Base-by-base conservation (phyloP, 1,140 invertebrate genomes). In the Ostrea edulis region DNA sequence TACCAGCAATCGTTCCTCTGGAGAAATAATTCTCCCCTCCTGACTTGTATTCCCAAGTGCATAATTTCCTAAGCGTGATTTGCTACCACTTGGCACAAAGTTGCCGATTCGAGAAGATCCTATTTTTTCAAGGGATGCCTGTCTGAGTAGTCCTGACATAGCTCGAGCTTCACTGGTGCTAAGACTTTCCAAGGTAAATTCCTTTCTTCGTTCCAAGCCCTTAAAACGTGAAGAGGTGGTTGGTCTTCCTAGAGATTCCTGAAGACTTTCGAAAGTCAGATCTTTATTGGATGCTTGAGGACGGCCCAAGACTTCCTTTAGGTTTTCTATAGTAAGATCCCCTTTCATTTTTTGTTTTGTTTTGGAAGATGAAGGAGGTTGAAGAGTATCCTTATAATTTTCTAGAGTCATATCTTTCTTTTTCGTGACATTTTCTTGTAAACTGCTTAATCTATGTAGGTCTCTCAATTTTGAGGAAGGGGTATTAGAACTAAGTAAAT, bases 91-190 rank as follows among this genome's bases (percentile, higher is more conserved):
- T 54, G 90, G 89, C 62, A 93, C 91, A 92, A 92, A 91, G 84
- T 91, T 92, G 71, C 92, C 93, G 65, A 94, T 94, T 71, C 92
- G 89, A 11, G 94, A 94, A 55, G 93, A 92, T 14, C 93, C 94
- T 65, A 94, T 91, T 89, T 93, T 94, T 89, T 94, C 94, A 29
- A 94, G 89, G 44, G 94, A 94, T 44, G 94, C 93, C 88, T 94
- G 94, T 8, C 92, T 91, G 55, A 95, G 89, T 65, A 94, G 89
- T 87, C 94, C 94, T 54, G 94, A 94, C 92, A 95, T 93, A 44
- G 93, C 93, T 65, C 92, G 89, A 52, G 93, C 94, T 85, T 95
- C 94, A 89, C 92, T 93, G 11, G 93, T 92, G 81, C 90, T 93
- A 44, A 95, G 90, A 90, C 93, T 94, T 90, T 95, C 94, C 44